Conservation (phyloP, 2,797 vertebrate genomes). For the Micrastur ruficollis region DNA sequence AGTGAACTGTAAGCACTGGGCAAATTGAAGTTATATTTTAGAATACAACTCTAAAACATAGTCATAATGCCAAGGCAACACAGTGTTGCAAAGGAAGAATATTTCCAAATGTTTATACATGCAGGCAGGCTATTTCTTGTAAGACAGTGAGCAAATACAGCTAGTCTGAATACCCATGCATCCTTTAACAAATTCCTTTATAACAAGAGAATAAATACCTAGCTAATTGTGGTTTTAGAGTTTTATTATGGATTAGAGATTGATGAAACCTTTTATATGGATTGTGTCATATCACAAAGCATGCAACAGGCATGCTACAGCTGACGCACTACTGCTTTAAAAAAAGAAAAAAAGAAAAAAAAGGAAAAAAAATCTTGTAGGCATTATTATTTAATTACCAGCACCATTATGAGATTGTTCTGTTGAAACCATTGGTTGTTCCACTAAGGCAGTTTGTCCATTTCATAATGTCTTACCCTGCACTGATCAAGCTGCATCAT, state of each 20-base stretch:
- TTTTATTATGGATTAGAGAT: neutral
- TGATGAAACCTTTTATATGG: neutral
- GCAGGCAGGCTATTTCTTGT: neutral
- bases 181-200: neutral
- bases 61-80: neutral
- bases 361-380: neutral
- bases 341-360: neutral
- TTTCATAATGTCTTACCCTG: neutral
- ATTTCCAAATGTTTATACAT: neutral
- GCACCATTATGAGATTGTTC: neutral
- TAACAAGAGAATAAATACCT: neutral
- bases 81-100: neutral
- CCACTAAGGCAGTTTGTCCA: neutral
- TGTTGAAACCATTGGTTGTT: neutral
- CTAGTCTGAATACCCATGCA: neutral
- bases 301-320: neutral
- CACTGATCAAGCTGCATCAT: neutral
- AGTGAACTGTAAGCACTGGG: constrained; percentile 22
- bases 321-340: neutral
- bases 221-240: neutral
- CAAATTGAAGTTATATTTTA: constrained; percentile 43
- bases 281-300: neutral
- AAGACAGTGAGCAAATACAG: neutral
- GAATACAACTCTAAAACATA: neutral
- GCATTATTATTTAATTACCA: neutral